Evolutionary conservation across 2,888 invertebrate genomes (phyloP).

Genomic region (Endotricha flammealis): DNA sequence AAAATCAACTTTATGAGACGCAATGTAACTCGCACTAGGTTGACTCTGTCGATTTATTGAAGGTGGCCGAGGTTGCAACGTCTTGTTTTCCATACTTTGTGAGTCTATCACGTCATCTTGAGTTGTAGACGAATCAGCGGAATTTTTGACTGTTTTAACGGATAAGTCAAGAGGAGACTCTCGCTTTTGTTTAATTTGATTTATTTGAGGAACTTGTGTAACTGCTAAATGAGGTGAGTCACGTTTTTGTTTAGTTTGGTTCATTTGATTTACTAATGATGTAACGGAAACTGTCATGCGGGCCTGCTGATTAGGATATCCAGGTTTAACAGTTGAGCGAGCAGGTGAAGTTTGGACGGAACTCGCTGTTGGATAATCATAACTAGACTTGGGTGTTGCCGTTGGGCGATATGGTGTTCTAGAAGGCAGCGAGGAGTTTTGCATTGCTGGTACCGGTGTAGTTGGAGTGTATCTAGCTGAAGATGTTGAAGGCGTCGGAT

Average conservation of each 20-base stretch:
- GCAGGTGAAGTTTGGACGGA: conserved; percentile 58
- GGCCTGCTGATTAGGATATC: conserved; percentile 60
- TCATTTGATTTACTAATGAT: conserved; percentile 67
- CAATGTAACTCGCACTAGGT: conserved; percentile 38
- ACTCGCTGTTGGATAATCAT: conserved; percentile 48
- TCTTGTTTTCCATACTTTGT: conserved; percentile 52
- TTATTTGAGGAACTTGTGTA: conserved; percentile 49
- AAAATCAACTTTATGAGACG: conserved; percentile 87
- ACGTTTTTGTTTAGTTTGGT: conserved; percentile 76
- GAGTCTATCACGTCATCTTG: conserved; percentile 80
- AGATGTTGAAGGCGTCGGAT: conserved; percentile 58
- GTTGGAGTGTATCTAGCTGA: conserved; percentile 48
- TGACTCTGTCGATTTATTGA: conserved; percentile 42
- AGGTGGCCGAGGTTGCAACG: conserved; percentile 47
- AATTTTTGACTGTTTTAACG: conserved; percentile 91
- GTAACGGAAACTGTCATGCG: conserved; percentile 73
- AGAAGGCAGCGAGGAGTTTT: conserved; percentile 44
- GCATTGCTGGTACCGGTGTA: conserved; percentile 44
- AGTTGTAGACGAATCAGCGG: conserved; percentile 92
- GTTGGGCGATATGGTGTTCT: conserved; percentile 47
- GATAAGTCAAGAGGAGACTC: conserved; percentile 93
- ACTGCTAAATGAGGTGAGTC: conserved; percentile 84
- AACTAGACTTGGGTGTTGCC: conserved; percentile 50
- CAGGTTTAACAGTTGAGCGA: conserved; percentile 53
- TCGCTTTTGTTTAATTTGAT: conserved; percentile 75